Conservation (phyloP, 2,113 vertebrate genomes). For the Tretioscincus oriximinensis region DNA sequence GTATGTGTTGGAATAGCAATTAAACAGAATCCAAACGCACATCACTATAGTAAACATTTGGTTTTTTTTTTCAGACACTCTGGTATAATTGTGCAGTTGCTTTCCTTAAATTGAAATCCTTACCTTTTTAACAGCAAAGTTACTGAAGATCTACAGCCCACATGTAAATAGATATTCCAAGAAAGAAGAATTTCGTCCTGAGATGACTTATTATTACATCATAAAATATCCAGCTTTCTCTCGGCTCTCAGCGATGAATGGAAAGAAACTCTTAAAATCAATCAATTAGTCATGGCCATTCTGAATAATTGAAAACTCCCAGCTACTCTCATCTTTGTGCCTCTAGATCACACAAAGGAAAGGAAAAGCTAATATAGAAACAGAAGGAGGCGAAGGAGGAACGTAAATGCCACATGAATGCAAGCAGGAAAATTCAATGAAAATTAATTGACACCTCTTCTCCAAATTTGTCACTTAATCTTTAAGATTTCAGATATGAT, state of each 20-base stretch:
- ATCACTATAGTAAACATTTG: too few relatives aligned
- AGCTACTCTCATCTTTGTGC: constrained; percentile 57
- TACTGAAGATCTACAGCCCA: constrained; percentile 31
- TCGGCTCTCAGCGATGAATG: constrained; percentile 40
- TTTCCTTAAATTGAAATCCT: constrained; percentile 5
- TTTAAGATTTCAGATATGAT: constrained; percentile 11
- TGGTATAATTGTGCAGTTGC: background rate
- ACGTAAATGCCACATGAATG: constrained; percentile 13
- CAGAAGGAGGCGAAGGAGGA: constrained; percentile 24
- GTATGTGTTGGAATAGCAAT: too few relatives aligned
- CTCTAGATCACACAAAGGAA: constrained; percentile 50
- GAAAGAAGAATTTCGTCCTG: constrained; percentile 32
- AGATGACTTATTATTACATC: background rate
- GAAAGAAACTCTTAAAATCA: constrained; percentile 28
- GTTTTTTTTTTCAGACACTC: constrained; percentile 14
- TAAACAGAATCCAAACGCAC: too few relatives aligned
- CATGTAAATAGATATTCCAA: constrained; percentile 34
- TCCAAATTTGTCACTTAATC: background rate
- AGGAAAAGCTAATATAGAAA: constrained; percentile 54
- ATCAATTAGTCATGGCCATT: constrained; percentile 74
- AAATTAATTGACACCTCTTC: background rate
- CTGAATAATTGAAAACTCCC: constrained; percentile 74
- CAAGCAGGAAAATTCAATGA: constrained; percentile 23
- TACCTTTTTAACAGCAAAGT: constrained; percentile 58
- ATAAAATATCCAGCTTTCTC: constrained; percentile 25